Evolutionary conservation across 2,797 vertebrate species (phyloP).

Genomic region (Phoxinus dragarum): DNA sequence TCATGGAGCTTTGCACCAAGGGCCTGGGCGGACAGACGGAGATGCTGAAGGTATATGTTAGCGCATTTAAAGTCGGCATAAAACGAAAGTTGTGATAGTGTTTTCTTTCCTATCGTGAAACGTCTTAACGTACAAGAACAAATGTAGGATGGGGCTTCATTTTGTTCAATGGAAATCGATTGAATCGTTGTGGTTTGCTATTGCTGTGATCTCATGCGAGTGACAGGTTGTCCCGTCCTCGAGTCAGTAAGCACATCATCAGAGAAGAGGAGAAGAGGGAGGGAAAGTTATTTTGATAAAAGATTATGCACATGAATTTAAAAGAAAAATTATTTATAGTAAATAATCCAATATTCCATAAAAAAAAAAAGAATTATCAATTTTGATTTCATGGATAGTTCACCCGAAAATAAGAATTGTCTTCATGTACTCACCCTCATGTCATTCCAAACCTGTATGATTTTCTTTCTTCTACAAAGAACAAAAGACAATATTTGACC

Average conservation of each 20-base stretch:
- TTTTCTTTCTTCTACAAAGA: neutral
- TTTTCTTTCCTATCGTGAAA: neutral
- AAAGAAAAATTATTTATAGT: neutral
- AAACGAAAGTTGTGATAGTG: neutral
- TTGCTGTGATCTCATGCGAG: no score
- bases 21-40: conserved; percentile 96
- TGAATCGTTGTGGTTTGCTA: neutral
- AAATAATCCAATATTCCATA: neutral
- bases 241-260: no score
- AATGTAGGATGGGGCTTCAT: neutral
- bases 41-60: conserved; percentile 83
- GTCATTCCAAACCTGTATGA: neutral
- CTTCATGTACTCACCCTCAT: neutral
- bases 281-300: neutral
- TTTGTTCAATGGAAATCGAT: neutral
- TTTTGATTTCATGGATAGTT: no score
- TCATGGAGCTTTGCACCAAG: conserved; percentile 99
- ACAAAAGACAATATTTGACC: neutral
- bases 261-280: no score
- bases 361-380: neutral
- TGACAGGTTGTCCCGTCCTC: no score
- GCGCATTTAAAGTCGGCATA: neutral
- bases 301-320: neutral
- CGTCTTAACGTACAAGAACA: neutral
- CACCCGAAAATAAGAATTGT: no score